Base-by-base conservation (phyloP, 2,113 vertebrate genomes). In the Turdus rufiventris region DNA sequence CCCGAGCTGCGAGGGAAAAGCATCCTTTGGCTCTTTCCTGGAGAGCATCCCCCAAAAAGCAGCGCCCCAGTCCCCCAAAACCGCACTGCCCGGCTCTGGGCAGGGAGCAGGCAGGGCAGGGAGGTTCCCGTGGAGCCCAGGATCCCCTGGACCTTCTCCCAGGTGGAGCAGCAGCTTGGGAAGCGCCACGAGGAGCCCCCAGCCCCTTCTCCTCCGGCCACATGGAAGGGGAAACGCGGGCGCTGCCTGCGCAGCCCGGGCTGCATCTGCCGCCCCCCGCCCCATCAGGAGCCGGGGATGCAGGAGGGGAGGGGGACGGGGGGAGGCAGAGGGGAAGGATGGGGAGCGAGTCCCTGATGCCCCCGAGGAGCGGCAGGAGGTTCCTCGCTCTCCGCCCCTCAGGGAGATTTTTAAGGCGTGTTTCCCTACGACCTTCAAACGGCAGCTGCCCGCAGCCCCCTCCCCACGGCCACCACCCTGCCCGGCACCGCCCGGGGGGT, bases 381-480 rank as follows among this genome's bases (percentile, higher is more conserved):
- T 18, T 38, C 56, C 51, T 24, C 48, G n/a, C 53, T 17, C 34
- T 4, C 28, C 38, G 61, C 60, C 33, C 12, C 45, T 29, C 13
- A 0, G 34, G 51, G 29, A 1, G 53, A 5, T 50, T 72, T 61
- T 80, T 3, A 7, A 71, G 68, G 40, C 62, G 28, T 5, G 34
- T 62, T 91, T 86, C 86, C 40, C 93, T 11, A 15, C 67, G 85
- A 96, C 96, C 95, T 95, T 96, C 95, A 93, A 88, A 79, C 1
- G 62, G 91, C 92, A 29, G 54, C 91, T 13, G 70, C 25, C 51
- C 3, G 67, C 61, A 77, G 13, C 85, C 70, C 56, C 76, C 50
- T 58, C 58, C 48, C n/a, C 73, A 31, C 28, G 36, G 68, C 48
- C 67, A 13, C 66, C 36, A 24, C 36, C 58, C n/a, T 15, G 50